phyloP scores from a whole-genome alignment of 2,113 vertebrate genomes.

The Burhinus bistriatus region DNA sequence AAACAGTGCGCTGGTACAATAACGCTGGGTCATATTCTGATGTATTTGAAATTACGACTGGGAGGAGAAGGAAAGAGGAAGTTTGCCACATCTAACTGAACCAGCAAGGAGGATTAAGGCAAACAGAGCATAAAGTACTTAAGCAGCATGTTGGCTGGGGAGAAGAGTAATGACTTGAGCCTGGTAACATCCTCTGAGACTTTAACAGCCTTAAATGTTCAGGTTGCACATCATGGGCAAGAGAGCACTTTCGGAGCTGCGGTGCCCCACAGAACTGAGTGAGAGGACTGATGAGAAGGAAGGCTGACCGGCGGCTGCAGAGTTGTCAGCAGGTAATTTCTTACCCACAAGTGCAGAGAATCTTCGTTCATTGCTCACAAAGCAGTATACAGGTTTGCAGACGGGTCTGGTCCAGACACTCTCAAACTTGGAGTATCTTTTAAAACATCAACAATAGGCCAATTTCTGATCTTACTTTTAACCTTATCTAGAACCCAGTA shows the following conservation, averaged over 20 bases:
- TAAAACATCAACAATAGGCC: background rate
- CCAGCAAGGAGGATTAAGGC: constrained; percentile 12
- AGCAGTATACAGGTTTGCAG: background rate
- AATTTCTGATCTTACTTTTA: background rate
- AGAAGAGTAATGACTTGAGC: constrained; percentile 12
- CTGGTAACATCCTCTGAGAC: background rate
- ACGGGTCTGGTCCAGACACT: background rate
- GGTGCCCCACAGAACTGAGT: background rate
- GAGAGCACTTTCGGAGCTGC: background rate
- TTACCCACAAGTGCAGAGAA: background rate
- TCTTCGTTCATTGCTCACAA: background rate
- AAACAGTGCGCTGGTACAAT: accelerated
- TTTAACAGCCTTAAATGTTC: background rate
- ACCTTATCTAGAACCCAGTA: background rate
- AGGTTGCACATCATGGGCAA: background rate
- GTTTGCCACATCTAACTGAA: background rate
- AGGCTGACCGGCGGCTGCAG: background rate
- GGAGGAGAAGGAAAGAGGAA: background rate
- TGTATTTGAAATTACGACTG: background rate
- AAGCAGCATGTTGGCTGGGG: constrained; percentile 14
- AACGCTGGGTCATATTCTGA: background rate
- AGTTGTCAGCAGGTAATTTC: background rate
- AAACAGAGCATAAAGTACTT: constrained; percentile 51
- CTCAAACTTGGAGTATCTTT: background rate
- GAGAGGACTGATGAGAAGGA: background rate